These are phyloP conservation scores for Condylura cristata DNA, from an alignment of 2,113 vertebrate genomes.

Conservation along the genomic window DNA sequence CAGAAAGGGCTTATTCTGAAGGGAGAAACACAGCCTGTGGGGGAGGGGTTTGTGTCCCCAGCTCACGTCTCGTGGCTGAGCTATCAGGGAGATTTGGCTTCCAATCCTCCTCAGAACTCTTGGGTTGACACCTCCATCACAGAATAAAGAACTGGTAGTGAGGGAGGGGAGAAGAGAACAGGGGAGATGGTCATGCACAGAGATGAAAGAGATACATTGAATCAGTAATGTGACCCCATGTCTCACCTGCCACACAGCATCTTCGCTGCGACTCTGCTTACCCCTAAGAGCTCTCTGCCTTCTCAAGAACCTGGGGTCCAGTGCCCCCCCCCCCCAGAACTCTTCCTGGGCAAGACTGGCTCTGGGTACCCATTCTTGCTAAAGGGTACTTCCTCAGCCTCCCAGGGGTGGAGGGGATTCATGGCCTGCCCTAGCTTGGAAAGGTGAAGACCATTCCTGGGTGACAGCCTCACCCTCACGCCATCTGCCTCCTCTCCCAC, in stretches of 20 bases:
- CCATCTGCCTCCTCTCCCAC: not conserved
- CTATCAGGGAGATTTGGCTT: too few species aligned
- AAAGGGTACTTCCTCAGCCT: not conserved
- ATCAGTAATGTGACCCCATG: not conserved
- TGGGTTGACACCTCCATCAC: too few species aligned
- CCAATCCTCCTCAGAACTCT: too few species aligned
- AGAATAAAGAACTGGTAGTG: not conserved
- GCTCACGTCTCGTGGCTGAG: too few species aligned
- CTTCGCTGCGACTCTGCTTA: not conserved
- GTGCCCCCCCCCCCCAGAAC: not conserved
- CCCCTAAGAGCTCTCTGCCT: not conserved
- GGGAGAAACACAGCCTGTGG: conserved; percentile 1
- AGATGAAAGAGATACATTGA: not conserved
- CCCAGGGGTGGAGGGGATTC: not conserved
- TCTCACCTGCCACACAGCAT: not conserved
- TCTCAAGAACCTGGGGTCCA: not conserved
- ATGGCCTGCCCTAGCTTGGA: not conserved
- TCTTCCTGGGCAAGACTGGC: not conserved
- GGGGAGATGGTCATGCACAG: not conserved
- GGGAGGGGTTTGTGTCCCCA: too few species aligned
- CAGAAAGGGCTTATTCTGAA: not conserved
- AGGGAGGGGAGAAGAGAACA: not conserved
- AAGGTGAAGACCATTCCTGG: not conserved
- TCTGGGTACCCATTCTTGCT: not conserved
- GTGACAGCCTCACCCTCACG: not conserved